Evolutionary conservation across 2,113 vertebrate species (phyloP).

Genomic region (Gambusia holbrooki): DNA sequence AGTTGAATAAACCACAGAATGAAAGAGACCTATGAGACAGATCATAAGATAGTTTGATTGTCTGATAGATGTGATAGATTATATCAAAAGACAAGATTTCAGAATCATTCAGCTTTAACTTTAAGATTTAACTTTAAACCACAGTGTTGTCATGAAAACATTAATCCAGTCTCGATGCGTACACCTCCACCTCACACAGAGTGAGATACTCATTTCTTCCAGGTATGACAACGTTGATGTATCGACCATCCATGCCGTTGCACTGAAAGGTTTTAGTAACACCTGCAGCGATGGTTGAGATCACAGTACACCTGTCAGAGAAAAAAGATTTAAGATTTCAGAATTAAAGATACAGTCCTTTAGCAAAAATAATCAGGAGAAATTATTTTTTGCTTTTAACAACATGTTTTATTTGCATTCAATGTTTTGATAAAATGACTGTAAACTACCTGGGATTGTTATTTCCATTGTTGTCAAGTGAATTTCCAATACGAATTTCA

Average conservation of each 20-base stretch:
- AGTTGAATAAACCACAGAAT: no score
- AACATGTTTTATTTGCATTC: neutral
- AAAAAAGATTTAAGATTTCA: neutral
- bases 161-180: constrained; percentile 19
- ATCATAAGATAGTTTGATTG: no score
- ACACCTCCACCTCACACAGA: constrained; percentile 31
- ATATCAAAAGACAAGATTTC: no score
- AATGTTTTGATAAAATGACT: no score
- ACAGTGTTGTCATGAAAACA: no score
- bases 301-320: constrained; percentile 12
- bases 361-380: no score
- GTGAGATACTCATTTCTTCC: neutral
- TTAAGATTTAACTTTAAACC: no score
- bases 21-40: no score
- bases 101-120: no score
- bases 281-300: neutral
- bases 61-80: no score
- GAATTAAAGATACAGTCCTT: no score
- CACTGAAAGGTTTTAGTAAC: neutral
- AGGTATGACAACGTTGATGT: constrained; percentile 14
- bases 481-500: constrained; percentile 63
- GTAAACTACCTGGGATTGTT: constrained; percentile 52
- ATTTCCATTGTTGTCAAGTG: constrained; percentile 52
- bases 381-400: no score
- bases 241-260: constrained; percentile 22